phyloP scores from a whole-genome alignment of 1,140 invertebrate species.

The Cherax destructor region DNA sequence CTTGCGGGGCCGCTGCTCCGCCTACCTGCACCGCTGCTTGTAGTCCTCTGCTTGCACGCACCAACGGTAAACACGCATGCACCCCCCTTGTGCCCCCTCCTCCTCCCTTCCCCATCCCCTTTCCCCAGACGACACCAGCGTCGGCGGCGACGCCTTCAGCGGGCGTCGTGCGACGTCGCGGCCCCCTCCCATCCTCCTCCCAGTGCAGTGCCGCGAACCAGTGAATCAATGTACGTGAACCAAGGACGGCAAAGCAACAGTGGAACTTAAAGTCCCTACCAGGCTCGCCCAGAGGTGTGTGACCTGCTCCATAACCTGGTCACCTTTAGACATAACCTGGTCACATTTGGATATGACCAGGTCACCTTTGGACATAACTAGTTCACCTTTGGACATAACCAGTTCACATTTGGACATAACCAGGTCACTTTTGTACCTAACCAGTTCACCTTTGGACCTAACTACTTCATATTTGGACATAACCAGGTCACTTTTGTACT shows the following conservation, averaged over 20 bases:
- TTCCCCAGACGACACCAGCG: background rate
- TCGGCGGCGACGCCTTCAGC: background rate
- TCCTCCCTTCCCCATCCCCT: background rate
- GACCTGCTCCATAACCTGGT: background rate
- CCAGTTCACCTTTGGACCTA: no score
- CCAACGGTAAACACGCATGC: background rate
- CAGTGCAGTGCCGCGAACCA: background rate
- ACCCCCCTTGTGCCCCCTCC: background rate
- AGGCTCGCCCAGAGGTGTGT: background rate
- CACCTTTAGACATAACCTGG: no score
- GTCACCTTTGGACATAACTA: no score
- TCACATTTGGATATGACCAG: no score
- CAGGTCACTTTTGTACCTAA: no score
- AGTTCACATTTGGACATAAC: no score
- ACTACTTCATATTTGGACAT: no score
- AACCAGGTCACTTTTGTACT: no score
- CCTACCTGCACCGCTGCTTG: background rate
- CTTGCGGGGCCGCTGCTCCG: conserved; percentile 33
- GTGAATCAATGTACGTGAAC: conserved; percentile 24
- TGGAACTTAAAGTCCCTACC: background rate
- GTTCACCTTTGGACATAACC: no score
- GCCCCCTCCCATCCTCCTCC: background rate
- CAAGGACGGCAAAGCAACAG: conserved; percentile 9
- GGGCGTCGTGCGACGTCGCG: background rate
- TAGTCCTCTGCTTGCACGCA: background rate